These are phyloP conservation scores for Drosophila prolongata DNA, from an alignment of 2,888 invertebrate genomes.

Conservation along the genomic window DNA sequence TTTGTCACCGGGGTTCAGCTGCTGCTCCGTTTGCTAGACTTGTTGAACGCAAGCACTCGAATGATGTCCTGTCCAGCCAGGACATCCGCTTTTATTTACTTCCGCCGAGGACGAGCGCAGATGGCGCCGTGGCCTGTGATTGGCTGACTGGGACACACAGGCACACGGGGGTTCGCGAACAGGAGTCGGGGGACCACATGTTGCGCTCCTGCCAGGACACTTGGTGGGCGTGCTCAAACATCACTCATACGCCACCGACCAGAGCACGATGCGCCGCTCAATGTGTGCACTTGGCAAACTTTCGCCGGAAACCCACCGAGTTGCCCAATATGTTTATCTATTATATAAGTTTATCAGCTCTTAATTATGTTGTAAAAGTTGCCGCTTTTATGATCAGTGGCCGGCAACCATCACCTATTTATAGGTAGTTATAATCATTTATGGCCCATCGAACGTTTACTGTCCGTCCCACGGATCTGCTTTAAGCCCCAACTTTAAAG, in stretches of 20 bases:
- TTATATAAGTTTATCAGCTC: conserved; percentile 74
- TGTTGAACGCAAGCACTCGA: conserved; percentile 76
- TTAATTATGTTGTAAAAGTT: conserved; percentile 76
- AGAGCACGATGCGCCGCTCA: conserved; percentile 27
- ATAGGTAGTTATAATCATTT: conserved; percentile 60
- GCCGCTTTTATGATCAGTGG: conserved; percentile 57
- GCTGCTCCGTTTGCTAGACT: conserved; percentile 37
- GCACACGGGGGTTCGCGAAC: conserved; percentile 6
- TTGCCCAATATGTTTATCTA: conserved; percentile 64
- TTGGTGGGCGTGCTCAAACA: conserved; percentile 74
- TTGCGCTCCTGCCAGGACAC: conserved; percentile 60
- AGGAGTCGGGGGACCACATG: conserved; percentile 59
- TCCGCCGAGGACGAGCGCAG: conserved; percentile 57
- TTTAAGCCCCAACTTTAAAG: conserved; percentile 56
- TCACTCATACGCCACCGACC: conserved; percentile 68
- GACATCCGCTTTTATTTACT: conserved; percentile 81
- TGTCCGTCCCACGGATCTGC: conserved; percentile 5
- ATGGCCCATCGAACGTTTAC: conserved; percentile 32
- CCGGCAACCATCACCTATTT: conserved; percentile 44
- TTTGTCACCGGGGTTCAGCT: conserved; percentile 14
- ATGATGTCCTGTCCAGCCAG: conserved; percentile 72
- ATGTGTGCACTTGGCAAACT: conserved; percentile 52
- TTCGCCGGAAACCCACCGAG: conserved; percentile 38
- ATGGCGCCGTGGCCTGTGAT: conserved; percentile 51
- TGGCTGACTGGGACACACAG: conserved; percentile 53